Percentiles rank a stretch among this genome's conserved stretches.
These are phyloP conservation scores for Pseudococcus jackbeardsleyi DNA, from an alignment of 2,888 invertebrate genomes.

Conservation along the genomic window DNA sequence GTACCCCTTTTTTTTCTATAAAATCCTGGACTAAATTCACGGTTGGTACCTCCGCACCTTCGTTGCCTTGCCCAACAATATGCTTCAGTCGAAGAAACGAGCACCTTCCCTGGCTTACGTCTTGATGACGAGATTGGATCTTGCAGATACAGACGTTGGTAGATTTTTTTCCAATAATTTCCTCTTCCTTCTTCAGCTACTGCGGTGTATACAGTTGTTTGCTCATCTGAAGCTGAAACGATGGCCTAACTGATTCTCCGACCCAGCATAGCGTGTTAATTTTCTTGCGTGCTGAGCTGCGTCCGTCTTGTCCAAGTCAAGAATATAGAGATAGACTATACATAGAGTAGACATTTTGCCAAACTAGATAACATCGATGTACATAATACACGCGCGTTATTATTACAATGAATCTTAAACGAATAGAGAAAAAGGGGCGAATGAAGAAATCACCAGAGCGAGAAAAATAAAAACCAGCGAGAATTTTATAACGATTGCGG, in stretches of 20 bases:
- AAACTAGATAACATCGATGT: slow-evolving; percentile 16
- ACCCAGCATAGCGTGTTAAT: not conserved
- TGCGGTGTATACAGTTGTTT: not conserved
- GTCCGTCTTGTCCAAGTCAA: not conserved
- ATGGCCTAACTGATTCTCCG: not conserved
- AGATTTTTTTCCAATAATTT: slow-evolving; percentile 16
- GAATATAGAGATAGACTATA: not conserved
- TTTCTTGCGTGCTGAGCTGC: not conserved
- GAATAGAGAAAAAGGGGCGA: not conserved
- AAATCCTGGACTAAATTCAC: not conserved
- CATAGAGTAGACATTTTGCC: not conserved
- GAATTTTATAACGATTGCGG: not conserved
- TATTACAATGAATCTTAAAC: not conserved
- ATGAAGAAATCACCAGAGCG: not conserved
- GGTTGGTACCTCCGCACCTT: not conserved
- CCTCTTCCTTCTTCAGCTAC: not conserved
- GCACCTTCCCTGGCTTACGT: not conserved
- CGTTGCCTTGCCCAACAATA: not conserved
- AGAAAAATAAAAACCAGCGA: not conserved
- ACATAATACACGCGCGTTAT: slow-evolving; percentile 20
- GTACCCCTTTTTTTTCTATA: not conserved
- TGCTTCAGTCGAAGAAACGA: not conserved
- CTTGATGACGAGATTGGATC: not conserved
- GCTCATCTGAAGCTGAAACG: not conserved
- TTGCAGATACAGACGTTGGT: not conserved